Evolutionary conservation across 2,888 invertebrate genomes (phyloP).

Genomic region (Tineola bisselliella): DNA sequence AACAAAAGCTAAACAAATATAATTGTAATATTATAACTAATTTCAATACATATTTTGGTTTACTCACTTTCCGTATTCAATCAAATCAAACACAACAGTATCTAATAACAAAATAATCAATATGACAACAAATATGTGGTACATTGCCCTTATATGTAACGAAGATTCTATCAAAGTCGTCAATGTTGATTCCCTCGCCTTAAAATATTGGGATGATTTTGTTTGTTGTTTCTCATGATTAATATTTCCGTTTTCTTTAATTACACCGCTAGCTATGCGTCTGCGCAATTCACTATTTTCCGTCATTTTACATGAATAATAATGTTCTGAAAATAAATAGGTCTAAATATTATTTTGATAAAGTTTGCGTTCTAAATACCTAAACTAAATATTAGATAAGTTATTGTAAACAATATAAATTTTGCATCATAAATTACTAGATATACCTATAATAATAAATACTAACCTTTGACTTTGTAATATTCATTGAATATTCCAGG

Average conservation of each 20-base stretch:
- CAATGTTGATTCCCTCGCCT: conserved; percentile 79
- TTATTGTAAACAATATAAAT: too few species aligned
- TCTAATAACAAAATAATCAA: conserved; percentile 78
- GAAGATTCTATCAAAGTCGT: conserved; percentile 79
- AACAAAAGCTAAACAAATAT: too few species aligned
- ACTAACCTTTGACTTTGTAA: too few species aligned
- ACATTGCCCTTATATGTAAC: conserved; percentile 83
- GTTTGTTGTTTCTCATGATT: conserved; percentile 21
- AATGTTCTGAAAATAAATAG: background rate
- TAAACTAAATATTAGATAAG: too few species aligned
- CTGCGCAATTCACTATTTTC: conserved; percentile 19
- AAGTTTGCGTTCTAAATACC: background rate
- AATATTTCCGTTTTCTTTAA: conserved; percentile 27
- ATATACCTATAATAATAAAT: too few species aligned
- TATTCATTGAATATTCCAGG: too few species aligned
- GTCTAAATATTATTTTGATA: background rate
- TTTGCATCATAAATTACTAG: too few species aligned
- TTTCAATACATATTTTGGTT: too few species aligned
- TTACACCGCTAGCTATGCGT: conserved; percentile 19
- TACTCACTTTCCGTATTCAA: conserved; percentile 79
- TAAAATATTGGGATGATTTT: conserved; percentile 57
- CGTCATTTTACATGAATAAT: conserved; percentile 20
- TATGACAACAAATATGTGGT: conserved; percentile 84
- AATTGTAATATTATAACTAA: too few species aligned
- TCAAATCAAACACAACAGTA: conserved; percentile 76